A percentile compares a stretch with the other conserved stretches of the same genome.
Evolutionary conservation across 2,888 invertebrate genomes (phyloP).

Genomic region (Andrena bicolor): DNA sequence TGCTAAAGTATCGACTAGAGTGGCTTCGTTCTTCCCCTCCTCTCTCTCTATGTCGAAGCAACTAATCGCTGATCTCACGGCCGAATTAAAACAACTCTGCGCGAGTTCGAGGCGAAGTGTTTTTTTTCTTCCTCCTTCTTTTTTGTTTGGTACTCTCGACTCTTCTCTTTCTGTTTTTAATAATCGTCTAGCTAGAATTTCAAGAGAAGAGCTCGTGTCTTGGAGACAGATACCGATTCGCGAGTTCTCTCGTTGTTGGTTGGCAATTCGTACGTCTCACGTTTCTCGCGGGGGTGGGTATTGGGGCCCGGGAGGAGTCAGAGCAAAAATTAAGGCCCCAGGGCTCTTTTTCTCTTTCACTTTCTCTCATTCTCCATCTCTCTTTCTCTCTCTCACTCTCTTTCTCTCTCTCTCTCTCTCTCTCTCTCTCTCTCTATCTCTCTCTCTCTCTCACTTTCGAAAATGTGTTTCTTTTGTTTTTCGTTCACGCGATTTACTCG

Average conservation of each 20-base stretch:
- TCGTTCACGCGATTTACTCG: slow-evolving; percentile 60
- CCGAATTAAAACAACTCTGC: slow-evolving; percentile 48
- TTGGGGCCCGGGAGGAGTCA: slow-evolving; percentile 78
- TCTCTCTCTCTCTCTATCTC: background rate
- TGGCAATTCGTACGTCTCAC: slow-evolving; percentile 17
- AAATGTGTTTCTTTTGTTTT: slow-evolving; percentile 45
- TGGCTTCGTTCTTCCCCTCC: slow-evolving; percentile 14
- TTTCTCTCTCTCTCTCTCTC: slow-evolving; percentile 20
- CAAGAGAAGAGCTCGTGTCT: slow-evolving; percentile 25
- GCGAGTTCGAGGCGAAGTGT: slow-evolving; percentile 13
- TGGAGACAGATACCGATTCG: slow-evolving; percentile 41
- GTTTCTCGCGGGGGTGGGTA: slow-evolving; percentile 59
- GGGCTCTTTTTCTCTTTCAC: slow-evolving; percentile 77
- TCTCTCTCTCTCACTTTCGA: slow-evolving; percentile 29
- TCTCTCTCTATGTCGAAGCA: slow-evolving; percentile 31
- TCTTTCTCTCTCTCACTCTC: slow-evolving; percentile 18
- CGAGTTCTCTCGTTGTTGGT: slow-evolving; percentile 26
- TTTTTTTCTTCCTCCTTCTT: background rate
- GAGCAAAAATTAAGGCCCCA: slow-evolving; percentile 83
- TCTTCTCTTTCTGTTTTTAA: background rate
- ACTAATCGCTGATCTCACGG: slow-evolving; percentile 36
- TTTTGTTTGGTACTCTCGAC: background rate
- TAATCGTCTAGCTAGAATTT: slow-evolving; percentile 41
- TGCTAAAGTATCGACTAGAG: slow-evolving; percentile 47
- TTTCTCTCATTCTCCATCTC: background rate